A percentile compares a stretch with the other conserved stretches of the same genome.
phyloP scores from a whole-genome alignment of 1,140 invertebrate genomes.

The Procambarus clarkii region DNA sequence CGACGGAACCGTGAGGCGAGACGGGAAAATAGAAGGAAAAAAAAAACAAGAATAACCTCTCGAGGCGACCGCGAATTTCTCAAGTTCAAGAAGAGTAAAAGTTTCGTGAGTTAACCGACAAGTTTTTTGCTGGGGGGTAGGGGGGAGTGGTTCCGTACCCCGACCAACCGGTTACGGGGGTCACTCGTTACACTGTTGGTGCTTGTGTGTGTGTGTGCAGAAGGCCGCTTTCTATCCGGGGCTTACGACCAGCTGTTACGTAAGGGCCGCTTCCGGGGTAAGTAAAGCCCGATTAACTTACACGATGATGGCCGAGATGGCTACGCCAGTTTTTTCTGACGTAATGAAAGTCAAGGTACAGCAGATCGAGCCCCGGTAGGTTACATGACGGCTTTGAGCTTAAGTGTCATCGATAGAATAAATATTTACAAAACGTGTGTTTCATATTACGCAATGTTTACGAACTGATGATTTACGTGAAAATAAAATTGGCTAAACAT shows the following conservation, averaged over 20 bases:
- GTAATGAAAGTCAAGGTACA: neutral
- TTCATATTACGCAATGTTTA: too few species aligned
- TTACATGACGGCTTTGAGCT: too few species aligned
- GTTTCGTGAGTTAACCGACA: neutral
- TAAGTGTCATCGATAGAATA: too few species aligned
- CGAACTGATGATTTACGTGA: too few species aligned
- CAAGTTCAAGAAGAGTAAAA: slow-evolving; percentile 56
- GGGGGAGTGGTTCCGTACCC: too few species aligned
- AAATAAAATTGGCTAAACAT: too few species aligned
- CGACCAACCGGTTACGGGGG: neutral
- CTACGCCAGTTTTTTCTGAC: neutral
- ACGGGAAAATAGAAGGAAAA: neutral
- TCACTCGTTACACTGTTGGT: neutral
- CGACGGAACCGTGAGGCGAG: neutral
- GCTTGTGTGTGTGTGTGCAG: neutral
- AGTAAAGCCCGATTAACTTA: neutral
- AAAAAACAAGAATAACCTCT: neutral
- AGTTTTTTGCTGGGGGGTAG: neutral
- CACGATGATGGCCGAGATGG: neutral
- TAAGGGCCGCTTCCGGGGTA: neutral
- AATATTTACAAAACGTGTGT: too few species aligned
- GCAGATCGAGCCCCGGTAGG: too few species aligned
- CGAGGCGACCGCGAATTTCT: neutral
- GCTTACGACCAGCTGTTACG: neutral
- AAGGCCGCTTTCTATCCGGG: neutral